These are phyloP conservation scores for Ctena decussata DNA, from an alignment of 2,888 invertebrate genomes.

Conservation along the genomic window DNA sequence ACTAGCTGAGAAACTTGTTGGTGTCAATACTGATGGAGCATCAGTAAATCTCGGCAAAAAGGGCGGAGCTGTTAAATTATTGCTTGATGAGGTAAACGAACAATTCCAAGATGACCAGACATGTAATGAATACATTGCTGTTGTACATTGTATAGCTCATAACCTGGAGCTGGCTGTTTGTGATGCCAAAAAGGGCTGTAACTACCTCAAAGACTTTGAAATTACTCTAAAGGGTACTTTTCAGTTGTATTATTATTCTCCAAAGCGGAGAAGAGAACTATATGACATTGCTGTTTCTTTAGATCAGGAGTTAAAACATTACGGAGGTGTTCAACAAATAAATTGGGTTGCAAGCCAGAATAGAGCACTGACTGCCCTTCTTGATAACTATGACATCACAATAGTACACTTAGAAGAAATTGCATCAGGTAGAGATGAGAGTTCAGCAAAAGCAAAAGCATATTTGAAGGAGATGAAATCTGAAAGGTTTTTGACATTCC, in stretches of 20 bases:
- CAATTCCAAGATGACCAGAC: constrained; percentile 1
- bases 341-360: constrained; percentile 52
- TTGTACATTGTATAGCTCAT: constrained; percentile 13
- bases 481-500: constrained; percentile 27
- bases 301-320: constrained; percentile 38
- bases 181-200: constrained; percentile 38
- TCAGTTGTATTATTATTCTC: constrained; percentile 46
- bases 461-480: constrained; percentile 13
- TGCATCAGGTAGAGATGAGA: constrained; percentile 8
- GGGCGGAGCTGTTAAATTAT: constrained; percentile 29
- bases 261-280: constrained; percentile 44
- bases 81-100: constrained; percentile 9
- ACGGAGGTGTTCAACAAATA: constrained; percentile 38
- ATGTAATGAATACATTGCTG: constrained; percentile 18
- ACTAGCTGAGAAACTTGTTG: constrained; percentile 22
- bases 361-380: constrained; percentile 34
- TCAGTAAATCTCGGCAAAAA: constrained; percentile 33
- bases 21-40: constrained; percentile 31
- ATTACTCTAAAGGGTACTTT: constrained; percentile 38
- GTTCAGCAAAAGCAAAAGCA: background rate
- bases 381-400: constrained; percentile 48
- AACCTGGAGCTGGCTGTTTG: constrained; percentile 31
- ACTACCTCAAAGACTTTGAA: constrained; percentile 47
- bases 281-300: constrained; percentile 30
- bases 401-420: constrained; percentile 45